Percentiles rank a stretch among this genome's conserved stretches.
Conservation (phyloP, 2,113 vertebrate genomes). For the Leucopternis melanops region DNA sequence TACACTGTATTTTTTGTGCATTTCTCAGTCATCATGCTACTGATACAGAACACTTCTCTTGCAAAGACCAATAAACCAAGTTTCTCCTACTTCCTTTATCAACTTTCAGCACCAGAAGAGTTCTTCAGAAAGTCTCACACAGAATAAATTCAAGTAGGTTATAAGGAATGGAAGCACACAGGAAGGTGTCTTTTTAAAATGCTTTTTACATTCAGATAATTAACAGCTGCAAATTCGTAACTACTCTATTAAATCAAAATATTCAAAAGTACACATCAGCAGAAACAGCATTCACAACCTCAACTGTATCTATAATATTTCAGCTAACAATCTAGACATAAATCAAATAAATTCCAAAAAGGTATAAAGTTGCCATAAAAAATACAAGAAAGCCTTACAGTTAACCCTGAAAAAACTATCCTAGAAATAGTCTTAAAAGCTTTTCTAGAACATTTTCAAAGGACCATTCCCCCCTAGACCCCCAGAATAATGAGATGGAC, state of each 20-base stretch:
- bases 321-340: background rate
- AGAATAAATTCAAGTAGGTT: background rate
- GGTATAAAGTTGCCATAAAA: background rate
- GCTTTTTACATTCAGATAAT: background rate
- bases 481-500: background rate
- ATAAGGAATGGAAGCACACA: background rate
- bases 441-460: background rate
- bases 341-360: background rate
- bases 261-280: background rate
- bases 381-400: background rate
- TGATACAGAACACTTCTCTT: background rate
- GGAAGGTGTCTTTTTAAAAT: background rate
- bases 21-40: background rate
- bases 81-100: background rate
- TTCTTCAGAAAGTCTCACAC: background rate
- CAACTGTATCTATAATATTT: background rate
- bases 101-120: background rate
- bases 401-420: background rate
- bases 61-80: background rate
- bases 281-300: background rate
- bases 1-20: background rate
- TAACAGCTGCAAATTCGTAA: background rate
- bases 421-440: background rate
- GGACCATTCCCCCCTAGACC: fast-evolving
- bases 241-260: background rate